Evolutionary conservation across 2,888 invertebrate genomes (phyloP).

Genomic region (Lissonota sp.): DNA sequence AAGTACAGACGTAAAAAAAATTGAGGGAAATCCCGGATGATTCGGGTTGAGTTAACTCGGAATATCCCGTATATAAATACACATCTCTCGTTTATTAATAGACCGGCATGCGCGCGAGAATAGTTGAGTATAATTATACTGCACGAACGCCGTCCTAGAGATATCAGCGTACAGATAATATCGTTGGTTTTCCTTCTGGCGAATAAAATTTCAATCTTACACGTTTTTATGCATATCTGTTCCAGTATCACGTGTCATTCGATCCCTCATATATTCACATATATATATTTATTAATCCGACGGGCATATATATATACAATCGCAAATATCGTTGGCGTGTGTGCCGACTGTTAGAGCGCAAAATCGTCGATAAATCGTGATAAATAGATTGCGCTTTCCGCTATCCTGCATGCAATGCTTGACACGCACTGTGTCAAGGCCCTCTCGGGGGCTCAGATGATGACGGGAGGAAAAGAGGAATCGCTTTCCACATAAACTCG

Average conservation of each 20-base stretch:
- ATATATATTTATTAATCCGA: not conserved
- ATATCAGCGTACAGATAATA: not conserved
- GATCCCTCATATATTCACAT: slow-evolving; percentile 6
- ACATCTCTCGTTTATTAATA: slow-evolving; percentile 16
- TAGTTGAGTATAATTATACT: slow-evolving; percentile 34
- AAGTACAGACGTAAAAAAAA: too few species aligned
- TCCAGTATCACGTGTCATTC: slow-evolving; percentile 35
- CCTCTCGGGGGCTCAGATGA: slow-evolving; percentile 61
- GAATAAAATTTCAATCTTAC: not conserved
- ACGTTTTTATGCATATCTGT: not conserved
- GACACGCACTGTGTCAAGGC: slow-evolving; percentile 83
- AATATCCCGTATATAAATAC: too few species aligned
- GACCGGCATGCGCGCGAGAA: slow-evolving; percentile 3
- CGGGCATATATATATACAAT: not conserved
- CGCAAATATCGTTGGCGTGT: slow-evolving; percentile 57
- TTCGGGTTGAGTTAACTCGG: not conserved
- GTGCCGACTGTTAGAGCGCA: slow-evolving; percentile 71
- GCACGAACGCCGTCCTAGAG: not conserved
- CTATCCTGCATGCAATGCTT: slow-evolving; percentile 80
- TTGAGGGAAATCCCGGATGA: too few species aligned
- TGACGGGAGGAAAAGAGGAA: too few species aligned
- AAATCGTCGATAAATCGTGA: slow-evolving; percentile 81
- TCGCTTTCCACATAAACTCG: slow-evolving; percentile 71
- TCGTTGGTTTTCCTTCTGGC: slow-evolving; percentile 1
- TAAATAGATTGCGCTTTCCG: slow-evolving; percentile 83